Evolutionary conservation across 2,113 vertebrate species (phyloP).

Genomic region (Dicaeum eximium): DNA sequence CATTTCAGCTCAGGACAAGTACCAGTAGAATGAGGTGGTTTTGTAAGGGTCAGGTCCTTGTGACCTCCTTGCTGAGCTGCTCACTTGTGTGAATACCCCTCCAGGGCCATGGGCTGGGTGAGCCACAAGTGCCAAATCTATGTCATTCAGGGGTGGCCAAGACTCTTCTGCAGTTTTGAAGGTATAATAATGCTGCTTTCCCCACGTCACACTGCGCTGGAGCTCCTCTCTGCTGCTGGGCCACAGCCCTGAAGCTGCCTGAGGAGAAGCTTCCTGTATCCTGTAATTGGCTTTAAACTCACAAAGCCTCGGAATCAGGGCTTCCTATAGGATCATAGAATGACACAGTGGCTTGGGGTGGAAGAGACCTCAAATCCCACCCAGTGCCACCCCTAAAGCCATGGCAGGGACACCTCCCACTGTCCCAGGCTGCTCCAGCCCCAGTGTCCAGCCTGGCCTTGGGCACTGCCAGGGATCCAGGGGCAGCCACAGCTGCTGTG

Average conservation of each 20-base stretch:
- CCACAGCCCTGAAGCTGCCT: neutral
- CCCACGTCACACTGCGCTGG: neutral
- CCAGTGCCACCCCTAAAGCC: neutral
- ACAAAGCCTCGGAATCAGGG: neutral
- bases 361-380: rapidly evolving
- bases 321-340: neutral
- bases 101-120: neutral
- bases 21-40: neutral
- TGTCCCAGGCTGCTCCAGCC: neutral
- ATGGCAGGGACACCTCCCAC: neutral
- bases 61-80: neutral
- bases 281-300: neutral
- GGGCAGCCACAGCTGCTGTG: neutral
- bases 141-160: neutral
- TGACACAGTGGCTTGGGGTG: neutral
- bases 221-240: neutral
- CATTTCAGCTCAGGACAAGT: neutral
- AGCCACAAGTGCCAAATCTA: neutral
- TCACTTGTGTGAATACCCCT: neutral
- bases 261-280: neutral
- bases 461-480: neutral
- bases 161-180: neutral
- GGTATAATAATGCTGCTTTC: neutral
- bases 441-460: neutral
- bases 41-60: neutral